These are phyloP conservation scores for Motacilla alba DNA, from an alignment of 2,113 vertebrate genomes.

Conservation along the genomic window DNA sequence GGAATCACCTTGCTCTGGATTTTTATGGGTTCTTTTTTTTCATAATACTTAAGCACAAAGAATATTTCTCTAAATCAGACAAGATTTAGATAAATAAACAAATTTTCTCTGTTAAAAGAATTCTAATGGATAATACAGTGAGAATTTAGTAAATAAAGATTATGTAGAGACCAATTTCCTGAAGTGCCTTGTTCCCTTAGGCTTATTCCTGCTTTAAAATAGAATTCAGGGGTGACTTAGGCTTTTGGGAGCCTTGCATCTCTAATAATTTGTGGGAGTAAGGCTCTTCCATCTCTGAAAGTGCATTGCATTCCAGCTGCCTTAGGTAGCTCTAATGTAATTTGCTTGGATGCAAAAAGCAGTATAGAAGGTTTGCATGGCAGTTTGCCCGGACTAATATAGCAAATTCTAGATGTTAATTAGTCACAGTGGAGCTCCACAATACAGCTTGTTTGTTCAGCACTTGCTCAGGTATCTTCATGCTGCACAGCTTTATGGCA, in stretches of 20 bases:
- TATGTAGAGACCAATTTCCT: not conserved
- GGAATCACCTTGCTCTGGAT: not conserved
- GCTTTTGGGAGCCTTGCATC: not conserved
- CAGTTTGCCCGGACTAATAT: constrained; percentile 35
- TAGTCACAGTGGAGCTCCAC: constrained; percentile 39
- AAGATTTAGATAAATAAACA: not conserved
- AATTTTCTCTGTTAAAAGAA: not conserved
- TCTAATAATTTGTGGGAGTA: not conserved
- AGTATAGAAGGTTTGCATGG: constrained; percentile 4
- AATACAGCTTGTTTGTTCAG: constrained; percentile 47
- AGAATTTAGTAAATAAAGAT: not conserved
- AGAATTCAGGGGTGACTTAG: not conserved
- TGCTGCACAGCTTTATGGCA: not conserved
- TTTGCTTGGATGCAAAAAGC: constrained; percentile 11
- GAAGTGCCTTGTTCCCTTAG: not conserved
- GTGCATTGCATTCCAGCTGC: not conserved
- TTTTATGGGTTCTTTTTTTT: not conserved
- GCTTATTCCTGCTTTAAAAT: not conserved
- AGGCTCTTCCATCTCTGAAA: not conserved
- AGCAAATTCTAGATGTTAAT: constrained; percentile 53
- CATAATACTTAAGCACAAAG: not conserved
- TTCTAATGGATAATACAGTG: not conserved
- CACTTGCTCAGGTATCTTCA: constrained; percentile 17
- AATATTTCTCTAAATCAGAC: not conserved
- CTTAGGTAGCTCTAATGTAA: constrained; percentile 3